Evolutionary conservation across 2,113 vertebrate genomes (phyloP).

Genomic region (Anthoscopus minutus): DNA sequence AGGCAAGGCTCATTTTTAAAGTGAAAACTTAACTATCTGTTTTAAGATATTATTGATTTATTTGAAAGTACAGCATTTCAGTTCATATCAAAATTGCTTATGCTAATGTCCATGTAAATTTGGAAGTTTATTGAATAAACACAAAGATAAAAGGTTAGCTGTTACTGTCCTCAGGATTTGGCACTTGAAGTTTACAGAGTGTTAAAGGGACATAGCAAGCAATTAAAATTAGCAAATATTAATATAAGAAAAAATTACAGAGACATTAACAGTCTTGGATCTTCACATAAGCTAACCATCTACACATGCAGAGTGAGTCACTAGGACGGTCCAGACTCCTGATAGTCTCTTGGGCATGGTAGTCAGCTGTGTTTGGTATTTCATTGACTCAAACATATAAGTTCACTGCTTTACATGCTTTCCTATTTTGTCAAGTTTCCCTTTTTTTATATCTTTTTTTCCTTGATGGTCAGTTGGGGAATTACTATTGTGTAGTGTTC

Average conservation of each 20-base stretch:
- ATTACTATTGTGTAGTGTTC: not conserved
- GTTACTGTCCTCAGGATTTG: not conserved
- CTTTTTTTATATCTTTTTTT: not conserved
- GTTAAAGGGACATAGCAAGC: not conserved
- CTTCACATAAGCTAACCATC: not conserved
- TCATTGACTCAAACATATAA: not conserved
- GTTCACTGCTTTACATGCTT: not conserved
- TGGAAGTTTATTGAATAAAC: not conserved
- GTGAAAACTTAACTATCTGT: not conserved
- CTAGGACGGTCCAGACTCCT: not conserved
- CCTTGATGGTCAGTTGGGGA: not conserved
- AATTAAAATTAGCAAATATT: not conserved
- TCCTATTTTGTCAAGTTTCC: not conserved
- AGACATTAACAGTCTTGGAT: not conserved
- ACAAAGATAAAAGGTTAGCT: not conserved
- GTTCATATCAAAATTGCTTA: not conserved
- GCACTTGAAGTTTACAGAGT: not conserved
- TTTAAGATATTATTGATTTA: too few species aligned
- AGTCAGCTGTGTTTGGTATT: not conserved
- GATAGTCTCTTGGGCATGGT: not conserved
- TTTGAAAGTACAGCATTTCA: not conserved
- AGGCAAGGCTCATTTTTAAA: not conserved
- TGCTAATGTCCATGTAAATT: not conserved
- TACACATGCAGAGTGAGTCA: slow-evolving; percentile 2
- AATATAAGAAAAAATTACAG: not conserved